Base-by-base conservation (phyloP, 2,797 vertebrate species). In the Enoplosus armatus region DNA sequence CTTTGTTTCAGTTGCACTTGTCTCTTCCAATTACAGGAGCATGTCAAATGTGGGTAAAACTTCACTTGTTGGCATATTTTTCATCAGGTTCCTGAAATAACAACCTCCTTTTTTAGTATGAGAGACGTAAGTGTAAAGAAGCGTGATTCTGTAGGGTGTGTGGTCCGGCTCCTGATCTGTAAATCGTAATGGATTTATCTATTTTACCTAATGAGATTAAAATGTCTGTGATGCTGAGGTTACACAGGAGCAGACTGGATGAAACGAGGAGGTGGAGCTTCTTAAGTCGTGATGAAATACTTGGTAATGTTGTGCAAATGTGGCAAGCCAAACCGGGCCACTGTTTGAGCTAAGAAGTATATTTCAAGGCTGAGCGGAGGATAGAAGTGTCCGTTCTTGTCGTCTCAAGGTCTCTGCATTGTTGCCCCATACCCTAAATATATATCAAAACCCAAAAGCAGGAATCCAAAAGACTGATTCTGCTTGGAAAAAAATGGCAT, bases 221-320 rank as follows among this genome's bases (percentile, higher is more conserved):
- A 85, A 71, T 55, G 51, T n/a, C 72, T 83, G 54, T 47, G 59
- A 85, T 61, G 62, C 54, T 64, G 77, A 59, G 72, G 68, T 87
- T 87, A 66, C 68, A 75, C 77, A 75, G 63, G 53, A 76, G 29
- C 45, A 69, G 63, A 58, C 55, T 47, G 41, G 73, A 80, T 76
- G 73, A 81, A 84, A 84, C 62, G 47, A 70, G 73, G 79, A 85
- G 74, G 84, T 82, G 56, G 82, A 83, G 75, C 80, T 80, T 79
- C 60, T 65, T 67, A 83, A 79, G 70, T 55, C 71, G 75, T 92
- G 90, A 91, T 89, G 89, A 91, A 92, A 92, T 79, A 71, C 66
- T 77, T 26, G 22, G 91, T 87, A 91, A 90, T 59, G 64, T 69
- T 77, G n/a, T 60, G 51, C 60, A 85, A 68, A 85, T 77, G 72